These are phyloP conservation scores for Acromyrmex heyeri DNA, from an alignment of 1,140 invertebrate species.

Conservation along the genomic window DNA sequence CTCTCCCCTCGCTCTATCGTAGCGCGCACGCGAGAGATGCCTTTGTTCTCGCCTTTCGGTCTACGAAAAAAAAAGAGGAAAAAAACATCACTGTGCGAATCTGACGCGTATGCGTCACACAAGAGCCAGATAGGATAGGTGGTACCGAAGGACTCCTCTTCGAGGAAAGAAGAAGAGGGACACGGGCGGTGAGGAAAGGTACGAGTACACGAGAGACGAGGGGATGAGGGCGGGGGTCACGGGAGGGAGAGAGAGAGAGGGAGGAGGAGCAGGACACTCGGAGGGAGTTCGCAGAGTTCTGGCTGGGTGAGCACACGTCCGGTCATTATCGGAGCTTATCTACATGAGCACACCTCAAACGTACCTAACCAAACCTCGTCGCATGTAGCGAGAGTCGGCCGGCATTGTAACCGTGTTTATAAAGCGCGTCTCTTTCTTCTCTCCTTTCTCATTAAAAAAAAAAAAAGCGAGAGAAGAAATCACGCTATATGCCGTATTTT, in stretches of 20 bases:
- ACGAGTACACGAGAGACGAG: conserved; percentile 49
- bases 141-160: conserved; percentile 69
- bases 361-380: conserved; percentile 82
- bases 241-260: conserved; percentile 63
- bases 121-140: conserved; percentile 47
- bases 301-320: conserved; percentile 87
- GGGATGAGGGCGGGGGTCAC: conserved; percentile 41
- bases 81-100: conserved; percentile 50
- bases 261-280: conserved; percentile 74
- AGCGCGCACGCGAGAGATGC: conserved; percentile 31
- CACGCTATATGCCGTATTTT: conserved; percentile 10
- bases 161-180: conserved; percentile 65
- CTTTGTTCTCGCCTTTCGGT: conserved; percentile 52
- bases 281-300: conserved; percentile 86
- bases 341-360: conserved; percentile 87
- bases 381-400: conserved; percentile 67
- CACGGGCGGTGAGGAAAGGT: conserved; percentile 58
- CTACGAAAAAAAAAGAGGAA: conserved; percentile 27
- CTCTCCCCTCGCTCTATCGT: conserved; percentile 12
- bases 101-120: conserved; percentile 65
- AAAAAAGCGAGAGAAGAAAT: conserved; percentile 21
- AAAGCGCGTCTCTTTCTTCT: conserved; percentile 66
- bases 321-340: conserved; percentile 87
- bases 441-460: conserved; percentile 17
- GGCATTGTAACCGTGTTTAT: conserved; percentile 74